Percentiles rank a stretch among this genome's conserved stretches.
Evolutionary conservation across 1,140 invertebrate genomes (phyloP).

Genomic region (Rhynchophorus ferrugineus): DNA sequence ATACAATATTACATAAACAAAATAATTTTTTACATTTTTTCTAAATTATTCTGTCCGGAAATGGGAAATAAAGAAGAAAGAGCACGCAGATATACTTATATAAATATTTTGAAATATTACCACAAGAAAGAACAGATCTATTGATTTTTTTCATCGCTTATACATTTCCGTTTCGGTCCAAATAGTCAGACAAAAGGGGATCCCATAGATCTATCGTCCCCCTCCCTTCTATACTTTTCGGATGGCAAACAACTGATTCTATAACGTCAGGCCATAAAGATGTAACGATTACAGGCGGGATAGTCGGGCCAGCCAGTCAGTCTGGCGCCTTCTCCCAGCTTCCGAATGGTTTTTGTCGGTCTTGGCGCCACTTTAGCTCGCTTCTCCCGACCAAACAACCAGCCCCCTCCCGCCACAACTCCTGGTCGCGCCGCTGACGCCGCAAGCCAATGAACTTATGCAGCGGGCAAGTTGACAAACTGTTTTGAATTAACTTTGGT

Average conservation of each 20-base stretch:
- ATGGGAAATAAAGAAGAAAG: too few species aligned
- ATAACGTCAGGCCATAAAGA: slow-evolving; percentile 7
- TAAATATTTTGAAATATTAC: too few species aligned
- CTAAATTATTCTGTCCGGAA: too few species aligned
- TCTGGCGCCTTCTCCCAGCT: slow-evolving; percentile 15
- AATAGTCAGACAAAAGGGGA: not conserved
- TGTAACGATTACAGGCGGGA: slow-evolving; percentile 12
- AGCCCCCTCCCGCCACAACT: not conserved
- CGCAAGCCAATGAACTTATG: slow-evolving; percentile 4
- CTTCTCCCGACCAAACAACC: not conserved
- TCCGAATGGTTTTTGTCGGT: slow-evolving; percentile 19
- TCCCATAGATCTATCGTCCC: not conserved
- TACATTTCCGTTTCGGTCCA: not conserved
- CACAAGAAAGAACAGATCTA: too few species aligned
- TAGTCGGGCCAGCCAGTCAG: slow-evolving; percentile 11
- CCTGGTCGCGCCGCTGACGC: not conserved
- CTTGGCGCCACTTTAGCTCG: slow-evolving; percentile 11
- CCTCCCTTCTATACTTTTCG: slow-evolving; percentile 16
- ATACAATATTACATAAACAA: too few species aligned
- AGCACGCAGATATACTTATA: too few species aligned
- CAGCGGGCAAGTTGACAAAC: not conserved
- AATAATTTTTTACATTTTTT: too few species aligned
- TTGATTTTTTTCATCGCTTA: too few species aligned
- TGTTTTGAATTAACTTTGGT: not conserved
- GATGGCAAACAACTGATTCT: slow-evolving; percentile 1